These are phyloP conservation scores for Drosophila acutilabella DNA, from an alignment of 2,888 invertebrate species.

Conservation along the genomic window DNA sequence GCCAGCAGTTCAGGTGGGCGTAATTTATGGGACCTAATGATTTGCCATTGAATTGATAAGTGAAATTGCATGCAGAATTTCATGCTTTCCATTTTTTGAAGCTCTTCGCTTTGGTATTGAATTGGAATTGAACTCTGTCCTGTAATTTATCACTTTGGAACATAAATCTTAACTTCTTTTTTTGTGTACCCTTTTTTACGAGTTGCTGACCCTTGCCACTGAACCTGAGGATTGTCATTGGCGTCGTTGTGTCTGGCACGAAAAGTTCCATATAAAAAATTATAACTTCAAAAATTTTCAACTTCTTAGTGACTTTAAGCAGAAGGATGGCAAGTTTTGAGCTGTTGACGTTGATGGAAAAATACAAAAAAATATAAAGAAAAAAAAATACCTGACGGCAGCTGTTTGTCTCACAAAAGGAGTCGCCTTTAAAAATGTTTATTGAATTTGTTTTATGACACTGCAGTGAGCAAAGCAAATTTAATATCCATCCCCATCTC, in stretches of 20 bases:
- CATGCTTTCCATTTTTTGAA: background rate
- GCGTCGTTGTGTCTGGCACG: constrained; percentile 65
- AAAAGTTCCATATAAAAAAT: constrained; percentile 49
- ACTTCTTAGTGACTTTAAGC: constrained; percentile 15
- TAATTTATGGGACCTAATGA: constrained; percentile 72
- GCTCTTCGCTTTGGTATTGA: background rate
- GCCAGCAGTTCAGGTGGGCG: constrained; percentile 46
- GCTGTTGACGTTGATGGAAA: constrained; percentile 40
- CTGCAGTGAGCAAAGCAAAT: constrained; percentile 70
- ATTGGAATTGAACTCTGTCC: constrained; percentile 2
- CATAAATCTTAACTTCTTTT: constrained; percentile 47
- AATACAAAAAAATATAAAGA: background rate
- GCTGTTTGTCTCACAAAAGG: constrained; percentile 69
- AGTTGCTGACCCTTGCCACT: constrained; percentile 34
- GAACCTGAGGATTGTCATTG: constrained; percentile 40
- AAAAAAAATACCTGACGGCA: constrained; percentile 53
- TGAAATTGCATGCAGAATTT: constrained; percentile 28
- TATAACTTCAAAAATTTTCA: background rate
- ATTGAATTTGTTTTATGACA: constrained; percentile 79
- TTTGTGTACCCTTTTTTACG: constrained; percentile 19
- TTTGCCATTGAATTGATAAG: constrained; percentile 48
- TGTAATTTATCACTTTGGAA: constrained; percentile 41
- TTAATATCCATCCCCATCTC: constrained; percentile 21
- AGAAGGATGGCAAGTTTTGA: constrained; percentile 46
- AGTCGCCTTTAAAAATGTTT: constrained; percentile 73